Base-by-base conservation (phyloP, 2,113 vertebrate species). In the Dasyornis broadbenti region DNA sequence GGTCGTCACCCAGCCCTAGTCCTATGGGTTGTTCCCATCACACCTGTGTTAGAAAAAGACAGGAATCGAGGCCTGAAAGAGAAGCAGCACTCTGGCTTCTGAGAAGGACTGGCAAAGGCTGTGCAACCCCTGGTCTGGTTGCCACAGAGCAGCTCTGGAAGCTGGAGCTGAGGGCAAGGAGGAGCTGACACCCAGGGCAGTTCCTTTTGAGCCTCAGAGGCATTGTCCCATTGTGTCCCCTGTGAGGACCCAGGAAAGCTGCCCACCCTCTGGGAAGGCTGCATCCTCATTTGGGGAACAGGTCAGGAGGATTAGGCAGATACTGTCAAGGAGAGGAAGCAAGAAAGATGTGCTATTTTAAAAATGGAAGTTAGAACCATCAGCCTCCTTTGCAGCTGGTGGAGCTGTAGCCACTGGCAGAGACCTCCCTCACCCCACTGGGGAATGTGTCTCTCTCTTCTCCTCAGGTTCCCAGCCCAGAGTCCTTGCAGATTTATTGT, bases 1-100 rank as follows among this genome's bases (percentile, higher is more conserved):
- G 28, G 28, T 59, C 40, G 24, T 78, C 0, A 0, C 8, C 23
- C 21, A 10, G 40, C 35, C 30, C 6, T 57, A 27, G 8, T 64
- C 23, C 42, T 73, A 2, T 3, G 5, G 33, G 20, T 13, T 68
- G 31, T 60, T 73, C 53, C 8, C 11, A 18, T 79, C 44, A 94
- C 60, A 47, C 21, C 19, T 0, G 0, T 21, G 56, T 64, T 69
- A 79, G 45, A 35, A 44, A 60, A 87, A 63, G 30, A 49, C 18
- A 19, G 33, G 23, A 76, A 40, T 7, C 1, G 2, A 85, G 50
- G 63, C 26, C 65, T 68, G 39, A 17, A n/a, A 61, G 56, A 59
- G 57, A 68, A 85, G 17, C 42, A 82, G 42, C 45, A 71, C 28
- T 47, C 2, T 82, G 47, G n/a, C 16, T 82, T 89, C 47, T 70